Evolutionary conservation across 2,888 invertebrate genomes (phyloP), one percentile per base, ranked within the genome.

Genomic region (Oscheius myriophilus): DNA sequence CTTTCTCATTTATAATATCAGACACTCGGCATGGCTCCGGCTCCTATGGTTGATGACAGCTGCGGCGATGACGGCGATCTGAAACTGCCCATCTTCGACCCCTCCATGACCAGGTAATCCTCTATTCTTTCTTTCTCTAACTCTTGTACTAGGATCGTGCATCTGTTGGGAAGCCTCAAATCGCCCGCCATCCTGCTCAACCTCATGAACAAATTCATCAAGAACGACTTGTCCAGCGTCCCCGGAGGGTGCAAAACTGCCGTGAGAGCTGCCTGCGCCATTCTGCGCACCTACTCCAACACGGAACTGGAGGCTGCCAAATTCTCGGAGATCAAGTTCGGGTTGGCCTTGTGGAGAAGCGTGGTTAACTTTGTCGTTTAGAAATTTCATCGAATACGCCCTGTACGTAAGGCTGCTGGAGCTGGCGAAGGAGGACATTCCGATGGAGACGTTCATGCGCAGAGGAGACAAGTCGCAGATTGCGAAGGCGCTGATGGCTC

Each of bases 211-310:
- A 12, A 16, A 49, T 52, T 52, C 23, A 21, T 54, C 12, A 46
- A 16, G 21, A 18, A n/a, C 7, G 46, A 49, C 39, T 18, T 52
- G 3, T 26, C 51, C n/a, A 39, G 16, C 21, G 26, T 51, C 7
- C 12, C 43, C 1, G 59, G 59, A 9, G 67, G 67, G 3, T 67
- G 43, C 55, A 69, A 69, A 41, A 64, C 64, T 0, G 33, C 18
- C 9, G 57, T 69, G 14, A 49, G 64, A 16, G 64, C 64, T 14
- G 51, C 46, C 9, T 69, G 69, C 39, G 69, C 65, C n/a, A 39
- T 69, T 1, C 51, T 69, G n/a, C 57, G 63, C 2, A 25, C 64
- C 4, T 57, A 51, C 25, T 26, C 49, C 16, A 33, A 55, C 16
- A 33, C 57, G 18, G 57, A 63, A 0, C 23, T 69, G 25, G 58